Percentiles rank a stretch among this genome's conserved stretches.
phyloP scores from a whole-genome alignment of 2,888 invertebrate species.

The Eristalis intricaria region DNA sequence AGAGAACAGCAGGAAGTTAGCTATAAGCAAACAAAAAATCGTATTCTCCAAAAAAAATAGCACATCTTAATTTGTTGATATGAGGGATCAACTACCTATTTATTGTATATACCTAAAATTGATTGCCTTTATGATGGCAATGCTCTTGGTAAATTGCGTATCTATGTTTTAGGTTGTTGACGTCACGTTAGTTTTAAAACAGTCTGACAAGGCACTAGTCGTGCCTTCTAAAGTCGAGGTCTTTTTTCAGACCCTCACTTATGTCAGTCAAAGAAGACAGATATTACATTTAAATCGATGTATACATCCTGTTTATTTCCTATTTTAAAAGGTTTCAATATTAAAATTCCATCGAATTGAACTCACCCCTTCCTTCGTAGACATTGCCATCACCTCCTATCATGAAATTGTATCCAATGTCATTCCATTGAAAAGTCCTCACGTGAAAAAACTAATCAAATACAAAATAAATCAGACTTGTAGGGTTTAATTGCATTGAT shows the following conservation, averaged over 20 bases:
- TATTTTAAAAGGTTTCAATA: background rate
- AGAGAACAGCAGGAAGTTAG: background rate
- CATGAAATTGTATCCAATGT: constrained; percentile 83
- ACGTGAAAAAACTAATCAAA: constrained; percentile 81
- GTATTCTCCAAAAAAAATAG: background rate
- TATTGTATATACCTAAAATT: too few species aligned
- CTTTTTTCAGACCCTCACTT: background rate
- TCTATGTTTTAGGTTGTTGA: background rate
- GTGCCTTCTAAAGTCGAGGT: background rate
- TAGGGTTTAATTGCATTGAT: background rate
- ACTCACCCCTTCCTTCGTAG: constrained; percentile 82
- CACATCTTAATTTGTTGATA: background rate
- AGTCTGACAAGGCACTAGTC: background rate
- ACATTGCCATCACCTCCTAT: constrained; percentile 83
- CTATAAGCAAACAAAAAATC: background rate
- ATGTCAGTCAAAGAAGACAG: background rate
- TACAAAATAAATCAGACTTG: constrained; percentile 22
- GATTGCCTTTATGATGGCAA: background rate
- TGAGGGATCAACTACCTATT: background rate
- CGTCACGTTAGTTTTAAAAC: background rate
- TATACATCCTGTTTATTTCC: background rate
- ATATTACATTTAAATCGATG: background rate
- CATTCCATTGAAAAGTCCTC: constrained; percentile 82
- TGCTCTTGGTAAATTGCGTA: too few species aligned
- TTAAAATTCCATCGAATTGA: background rate